Conservation (phyloP, 2,888 invertebrate species). For the Archaeoteleia sp. region DNA sequence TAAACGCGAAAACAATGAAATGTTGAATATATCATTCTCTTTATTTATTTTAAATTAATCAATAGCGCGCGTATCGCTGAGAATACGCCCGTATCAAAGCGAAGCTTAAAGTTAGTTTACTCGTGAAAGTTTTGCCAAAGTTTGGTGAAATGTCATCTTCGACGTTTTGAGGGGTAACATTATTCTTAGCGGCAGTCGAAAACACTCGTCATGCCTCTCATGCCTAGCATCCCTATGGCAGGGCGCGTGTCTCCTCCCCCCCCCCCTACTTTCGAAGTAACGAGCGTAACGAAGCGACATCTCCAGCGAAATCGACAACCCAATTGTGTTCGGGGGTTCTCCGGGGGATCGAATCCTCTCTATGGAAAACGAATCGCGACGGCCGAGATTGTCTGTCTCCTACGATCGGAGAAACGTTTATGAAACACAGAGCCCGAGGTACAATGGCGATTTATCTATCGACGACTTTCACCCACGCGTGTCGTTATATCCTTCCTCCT, state of each 20-base stretch:
- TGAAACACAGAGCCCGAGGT: conserved; percentile 35
- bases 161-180: conserved; percentile 24
- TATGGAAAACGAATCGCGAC: conserved; percentile 49
- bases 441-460: conserved; percentile 44
- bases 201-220: conserved; percentile 37
- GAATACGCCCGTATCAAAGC: too few relatives aligned
- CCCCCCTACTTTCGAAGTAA: conserved; percentile 45
- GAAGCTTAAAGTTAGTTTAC: conserved; percentile 24
- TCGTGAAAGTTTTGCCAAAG: conserved; percentile 20
- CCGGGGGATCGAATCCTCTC: conserved; percentile 47
- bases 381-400: conserved; percentile 44
- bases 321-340: conserved; percentile 46
- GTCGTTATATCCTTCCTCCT: conserved; percentile 35
- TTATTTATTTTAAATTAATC: too few relatives aligned
- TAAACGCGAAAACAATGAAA: too few relatives aligned
- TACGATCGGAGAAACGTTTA: conserved; percentile 37
- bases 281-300: conserved; percentile 50
- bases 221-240: too few relatives aligned
- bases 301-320: conserved; percentile 52
- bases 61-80: too few relatives aligned
- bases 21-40: too few relatives aligned
- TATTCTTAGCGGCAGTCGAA: conserved; percentile 31
- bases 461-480: conserved; percentile 44
- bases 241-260: conserved; percentile 14
- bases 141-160: conserved; percentile 36